These are phyloP conservation scores for Zosterops hypoxanthus DNA, from an alignment of 2,113 vertebrate species.

Conservation along the genomic window DNA sequence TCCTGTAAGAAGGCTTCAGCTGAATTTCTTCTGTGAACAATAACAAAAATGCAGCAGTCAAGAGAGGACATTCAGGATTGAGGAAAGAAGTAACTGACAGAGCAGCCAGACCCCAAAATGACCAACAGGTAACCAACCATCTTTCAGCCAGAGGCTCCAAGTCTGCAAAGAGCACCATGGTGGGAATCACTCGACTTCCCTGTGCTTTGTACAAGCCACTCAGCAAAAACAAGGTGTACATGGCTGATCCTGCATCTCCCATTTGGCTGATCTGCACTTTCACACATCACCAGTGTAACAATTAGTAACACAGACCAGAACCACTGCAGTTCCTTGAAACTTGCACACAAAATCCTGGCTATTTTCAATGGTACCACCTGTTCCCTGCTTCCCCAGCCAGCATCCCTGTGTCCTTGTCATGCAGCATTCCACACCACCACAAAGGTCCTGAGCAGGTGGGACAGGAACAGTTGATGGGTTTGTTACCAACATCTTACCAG, in stretches of 20 bases:
- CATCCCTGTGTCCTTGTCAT: rapidly evolving
- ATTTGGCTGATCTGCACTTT: neutral
- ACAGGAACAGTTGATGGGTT: neutral
- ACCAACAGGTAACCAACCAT: rapidly evolving
- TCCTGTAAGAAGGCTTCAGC: neutral
- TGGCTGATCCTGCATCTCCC: neutral
- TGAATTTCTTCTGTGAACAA: neutral
- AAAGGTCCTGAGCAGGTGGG: neutral
- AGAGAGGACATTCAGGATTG: neutral
- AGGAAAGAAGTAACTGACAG: neutral
- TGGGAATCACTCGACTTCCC: neutral
- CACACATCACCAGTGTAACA: neutral
- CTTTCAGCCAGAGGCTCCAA: neutral
- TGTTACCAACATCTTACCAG: neutral
- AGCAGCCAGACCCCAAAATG: neutral
- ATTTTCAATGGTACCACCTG: neutral
- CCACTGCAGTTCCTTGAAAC: neutral
- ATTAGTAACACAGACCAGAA: neutral
- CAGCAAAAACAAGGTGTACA: neutral
- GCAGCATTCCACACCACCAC: rapidly evolving
- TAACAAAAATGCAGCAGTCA: neutral
- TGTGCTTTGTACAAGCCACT: neutral
- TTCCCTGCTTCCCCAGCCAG: neutral
- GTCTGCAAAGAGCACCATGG: rapidly evolving
- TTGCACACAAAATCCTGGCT: neutral